Conservation (phyloP, 92 coral and sea anemone species). For the Galaxea fascicularis region DNA sequence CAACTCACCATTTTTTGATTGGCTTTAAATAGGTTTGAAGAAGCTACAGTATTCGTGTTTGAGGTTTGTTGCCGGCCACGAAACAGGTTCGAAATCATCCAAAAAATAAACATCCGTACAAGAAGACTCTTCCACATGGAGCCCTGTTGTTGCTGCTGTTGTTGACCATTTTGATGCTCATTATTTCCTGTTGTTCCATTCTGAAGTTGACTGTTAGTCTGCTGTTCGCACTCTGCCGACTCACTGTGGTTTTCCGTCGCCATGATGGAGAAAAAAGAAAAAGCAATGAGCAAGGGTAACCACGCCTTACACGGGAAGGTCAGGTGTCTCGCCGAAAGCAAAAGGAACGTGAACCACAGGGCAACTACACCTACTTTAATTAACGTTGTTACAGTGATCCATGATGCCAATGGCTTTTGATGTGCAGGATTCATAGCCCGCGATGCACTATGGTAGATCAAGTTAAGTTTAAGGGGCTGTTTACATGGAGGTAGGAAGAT, state of each 20-base stretch:
- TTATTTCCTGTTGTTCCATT: conserved; percentile 67
- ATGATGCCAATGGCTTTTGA: too few species aligned
- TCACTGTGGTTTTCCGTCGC: conserved; percentile 37
- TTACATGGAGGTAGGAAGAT: too few species aligned
- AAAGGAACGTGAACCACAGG: too few species aligned
- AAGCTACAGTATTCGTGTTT: conserved; percentile 57
- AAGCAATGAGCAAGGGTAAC: conserved; percentile 26
- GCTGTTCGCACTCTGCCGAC: conserved; percentile 28
- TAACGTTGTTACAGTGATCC: too few species aligned
- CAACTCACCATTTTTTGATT: conserved; percentile 80
- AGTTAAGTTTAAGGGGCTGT: too few species aligned
- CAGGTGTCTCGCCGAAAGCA: conserved; percentile 14
- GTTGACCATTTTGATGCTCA: conserved; percentile 54
- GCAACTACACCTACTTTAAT: too few species aligned
- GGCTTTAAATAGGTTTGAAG: conserved; percentile 84
- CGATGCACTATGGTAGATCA: too few species aligned
- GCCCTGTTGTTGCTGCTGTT: conserved; percentile 84
- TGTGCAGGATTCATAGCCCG: too few species aligned
- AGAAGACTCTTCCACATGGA: conserved; percentile 95
- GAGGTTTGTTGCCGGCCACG: conserved; percentile 78
- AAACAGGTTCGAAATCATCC: conserved; percentile 90
- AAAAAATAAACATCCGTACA: conserved; percentile 88
- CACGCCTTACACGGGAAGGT: conserved; percentile 33
- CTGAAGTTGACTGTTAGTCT: conserved; percentile 41
- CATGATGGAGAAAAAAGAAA: conserved; percentile 53